Evolutionary conservation across 1,140 invertebrate genomes (phyloP), one percentile per base, ranked within the genome.

Genomic region (Drosophila guanche): DNA sequence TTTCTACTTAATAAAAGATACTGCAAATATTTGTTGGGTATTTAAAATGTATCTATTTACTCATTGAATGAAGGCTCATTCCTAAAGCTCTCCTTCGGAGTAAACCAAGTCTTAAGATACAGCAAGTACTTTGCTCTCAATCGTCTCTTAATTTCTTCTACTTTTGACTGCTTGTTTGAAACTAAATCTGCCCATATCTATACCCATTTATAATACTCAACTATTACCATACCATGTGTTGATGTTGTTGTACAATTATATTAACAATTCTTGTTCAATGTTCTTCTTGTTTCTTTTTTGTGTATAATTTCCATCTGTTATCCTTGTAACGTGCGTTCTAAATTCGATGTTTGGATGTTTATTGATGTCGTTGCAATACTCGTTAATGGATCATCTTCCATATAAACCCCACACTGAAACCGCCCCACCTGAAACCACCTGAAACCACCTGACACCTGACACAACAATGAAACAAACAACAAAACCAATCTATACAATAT

Each of bases 261-360:
- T 86, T 86, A 86, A 88, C 66, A 61, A 33, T 68, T 72, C 59
- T 50, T 78, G 68, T 62, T 83, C 62, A 57, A 74, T 67, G 33
- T 66, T 88, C 75, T 85, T 83, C 83, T 83, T 83, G 60, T 89
- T 83, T 89, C 71, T 67, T 88, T 89, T 63, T 80, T 72, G 68
- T 76, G 76, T 57, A 62, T 52, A 42, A 77, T 65, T 61, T 74
- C 37, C 63, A 55, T 85, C 76, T 55, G 59, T 58, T 63, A 45
- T 29, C 65, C 33, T 25, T 68, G 40, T 65, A 41, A 42, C 65
- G 48, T 86, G 67, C 66, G 68, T 78, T 88, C 76, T 79, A 59
- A 79, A 79, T 84, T 89, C 85, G 67, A 79, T 85, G 79, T 89
- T 88, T 89, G 85, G 84, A 89, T 88, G 84, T 88, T 85, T 79